Percentiles rank a stretch among this genome's conserved stretches.
Evolutionary conservation across 2,113 vertebrate genomes (phyloP).

Genomic region (Ancistrus triradiatus): DNA sequence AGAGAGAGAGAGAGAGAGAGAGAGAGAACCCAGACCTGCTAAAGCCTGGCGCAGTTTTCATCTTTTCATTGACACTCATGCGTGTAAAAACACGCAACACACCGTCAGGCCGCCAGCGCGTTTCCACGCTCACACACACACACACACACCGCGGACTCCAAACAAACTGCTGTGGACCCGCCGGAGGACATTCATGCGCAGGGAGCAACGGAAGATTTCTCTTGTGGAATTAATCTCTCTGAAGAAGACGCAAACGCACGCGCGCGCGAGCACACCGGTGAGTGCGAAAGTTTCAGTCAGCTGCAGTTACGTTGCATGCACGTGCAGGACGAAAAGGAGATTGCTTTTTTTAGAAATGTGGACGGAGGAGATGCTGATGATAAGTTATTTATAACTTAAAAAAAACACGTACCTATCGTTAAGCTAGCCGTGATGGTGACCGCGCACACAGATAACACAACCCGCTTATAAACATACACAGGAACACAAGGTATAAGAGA

Average conservation of each 20-base stretch:
- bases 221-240: conserved; percentile 26
- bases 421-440: no score
- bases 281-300: conserved; percentile 12
- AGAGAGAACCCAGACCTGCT: conserved; percentile 11
- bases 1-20: conserved; percentile 19
- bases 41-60: background rate
- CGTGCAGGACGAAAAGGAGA: no score
- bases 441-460: no score
- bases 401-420: no score
- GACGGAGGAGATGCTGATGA: no score
- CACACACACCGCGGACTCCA: background rate
- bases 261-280: background rate
- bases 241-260: conserved; percentile 1
- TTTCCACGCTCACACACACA: background rate
- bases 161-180: conserved; percentile 1
- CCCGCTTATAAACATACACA: no score
- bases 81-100: conserved; percentile 1
- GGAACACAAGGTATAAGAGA: no score
- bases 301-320: no score
- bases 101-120: background rate
- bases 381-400: no score
- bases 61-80: conserved; percentile 13
- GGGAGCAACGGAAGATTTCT: background rate
- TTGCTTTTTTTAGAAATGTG: no score
- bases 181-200: background rate